These are phyloP conservation scores for Mus spicilegus DNA, from an alignment of 2,113 vertebrate genomes.

Conservation along the genomic window DNA sequence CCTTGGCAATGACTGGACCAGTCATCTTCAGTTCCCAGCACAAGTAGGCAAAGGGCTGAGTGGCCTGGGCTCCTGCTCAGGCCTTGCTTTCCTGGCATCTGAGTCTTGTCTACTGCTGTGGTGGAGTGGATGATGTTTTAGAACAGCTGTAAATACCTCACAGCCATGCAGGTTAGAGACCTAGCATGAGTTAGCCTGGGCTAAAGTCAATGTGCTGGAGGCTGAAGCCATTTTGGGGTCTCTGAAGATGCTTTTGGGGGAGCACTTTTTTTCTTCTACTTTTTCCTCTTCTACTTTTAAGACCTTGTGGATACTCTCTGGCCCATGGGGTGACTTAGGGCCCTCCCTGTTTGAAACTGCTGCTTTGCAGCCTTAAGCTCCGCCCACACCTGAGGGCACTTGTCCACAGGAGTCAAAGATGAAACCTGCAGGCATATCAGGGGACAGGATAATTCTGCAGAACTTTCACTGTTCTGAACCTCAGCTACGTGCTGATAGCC, in stretches of 20 bases:
- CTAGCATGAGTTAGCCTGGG: background rate
- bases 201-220: background rate
- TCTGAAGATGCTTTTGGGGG: background rate
- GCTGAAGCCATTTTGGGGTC: background rate
- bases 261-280: background rate
- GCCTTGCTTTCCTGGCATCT: background rate
- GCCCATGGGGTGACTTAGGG: background rate
- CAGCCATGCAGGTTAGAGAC: background rate
- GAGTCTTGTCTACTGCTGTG: background rate
- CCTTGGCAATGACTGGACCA: background rate
- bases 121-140: background rate
- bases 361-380: background rate
- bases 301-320: rapidly evolving
- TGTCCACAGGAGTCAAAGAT: background rate
- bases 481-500: too few species aligned
- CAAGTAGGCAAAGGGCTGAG: background rate
- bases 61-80: too few species aligned
- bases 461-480: background rate
- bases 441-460: background rate
- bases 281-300: background rate
- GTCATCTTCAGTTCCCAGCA: background rate
- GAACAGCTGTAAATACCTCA: background rate
- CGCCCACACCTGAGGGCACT: background rate
- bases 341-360: background rate
- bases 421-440: background rate